These are phyloP conservation scores for Abrostola triplasia DNA, from an alignment of 2,888 invertebrate species.

Conservation along the genomic window DNA sequence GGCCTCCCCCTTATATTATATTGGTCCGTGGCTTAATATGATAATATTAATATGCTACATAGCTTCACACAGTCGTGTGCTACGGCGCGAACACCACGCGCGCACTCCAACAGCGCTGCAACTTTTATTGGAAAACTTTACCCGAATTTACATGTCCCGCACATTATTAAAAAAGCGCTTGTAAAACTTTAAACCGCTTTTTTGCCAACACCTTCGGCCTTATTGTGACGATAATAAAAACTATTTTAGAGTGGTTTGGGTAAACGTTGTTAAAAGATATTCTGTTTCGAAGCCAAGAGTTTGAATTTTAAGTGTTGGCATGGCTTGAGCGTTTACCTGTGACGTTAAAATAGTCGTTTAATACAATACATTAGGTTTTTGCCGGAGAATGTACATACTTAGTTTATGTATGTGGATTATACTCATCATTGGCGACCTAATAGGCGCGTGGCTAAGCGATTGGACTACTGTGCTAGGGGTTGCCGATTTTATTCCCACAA, in stretches of 20 bases:
- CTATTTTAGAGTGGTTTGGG: conserved; percentile 42
- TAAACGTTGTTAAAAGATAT: conserved; percentile 47
- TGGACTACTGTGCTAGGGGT: too few species aligned
- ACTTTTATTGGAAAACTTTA: conserved; percentile 86
- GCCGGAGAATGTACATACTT: too few species aligned
- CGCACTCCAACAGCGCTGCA: conserved; percentile 71
- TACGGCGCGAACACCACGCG: conserved; percentile 60
- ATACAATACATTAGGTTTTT: conserved; percentile 55
- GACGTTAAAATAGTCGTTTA: conserved; percentile 58
- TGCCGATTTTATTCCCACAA: too few species aligned
- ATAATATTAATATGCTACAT: conserved; percentile 9
- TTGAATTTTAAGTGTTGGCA: conserved; percentile 67
- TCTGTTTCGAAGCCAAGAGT: conserved; percentile 59
- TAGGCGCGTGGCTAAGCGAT: too few species aligned
- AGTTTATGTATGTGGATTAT: too few species aligned
- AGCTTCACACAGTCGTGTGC: conserved; percentile 41
- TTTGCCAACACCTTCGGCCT: conserved; percentile 38
- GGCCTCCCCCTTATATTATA: too few species aligned
- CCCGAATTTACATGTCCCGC: conserved; percentile 83
- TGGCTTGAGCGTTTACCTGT: conserved; percentile 55
- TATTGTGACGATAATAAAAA: conserved; percentile 48
- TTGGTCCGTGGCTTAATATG: too few species aligned
- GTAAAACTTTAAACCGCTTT: conserved; percentile 62
- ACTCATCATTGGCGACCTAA: too few species aligned
- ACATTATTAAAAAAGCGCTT: conserved; percentile 82